phyloP scores from a whole-genome alignment of 2,797 vertebrate species.

The Hephaestus fuliginosus region DNA sequence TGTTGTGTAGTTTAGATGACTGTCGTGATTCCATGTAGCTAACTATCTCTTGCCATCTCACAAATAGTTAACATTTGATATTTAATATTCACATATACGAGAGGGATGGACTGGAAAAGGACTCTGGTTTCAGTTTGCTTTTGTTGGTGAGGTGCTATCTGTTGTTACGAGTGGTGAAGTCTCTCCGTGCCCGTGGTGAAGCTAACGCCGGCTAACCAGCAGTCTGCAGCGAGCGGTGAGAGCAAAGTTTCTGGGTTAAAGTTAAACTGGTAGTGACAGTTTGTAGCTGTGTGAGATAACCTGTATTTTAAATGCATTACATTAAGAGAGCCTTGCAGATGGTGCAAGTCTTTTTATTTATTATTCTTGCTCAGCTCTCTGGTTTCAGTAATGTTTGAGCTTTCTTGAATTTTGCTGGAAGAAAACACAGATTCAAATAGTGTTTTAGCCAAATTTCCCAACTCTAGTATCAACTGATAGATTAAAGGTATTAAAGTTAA shows the following conservation, averaged over 20 bases:
- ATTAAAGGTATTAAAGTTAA: background rate
- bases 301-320: too few species aligned
- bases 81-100: too few species aligned
- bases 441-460: background rate
- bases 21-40: too few species aligned
- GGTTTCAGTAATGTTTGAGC: background rate
- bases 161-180: background rate
- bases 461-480: background rate
- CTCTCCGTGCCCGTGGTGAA: background rate
- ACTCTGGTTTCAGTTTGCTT: background rate
- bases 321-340: too few species aligned
- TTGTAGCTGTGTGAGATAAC: too few species aligned
- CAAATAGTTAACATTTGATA: too few species aligned
- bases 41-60: too few species aligned
- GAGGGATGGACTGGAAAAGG: background rate
- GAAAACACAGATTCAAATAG: background rate
- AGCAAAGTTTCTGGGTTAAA: too few species aligned
- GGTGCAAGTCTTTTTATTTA: too few species aligned
- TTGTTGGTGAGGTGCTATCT: background rate
- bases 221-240: background rate
- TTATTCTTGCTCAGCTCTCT: too few species aligned
- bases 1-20: too few species aligned
- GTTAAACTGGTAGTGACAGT: too few species aligned
- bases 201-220: background rate
- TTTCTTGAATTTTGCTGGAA: background rate